Evolutionary conservation across 2,888 invertebrate species (phyloP).

Genomic region (Brachyopa scutellaris): DNA sequence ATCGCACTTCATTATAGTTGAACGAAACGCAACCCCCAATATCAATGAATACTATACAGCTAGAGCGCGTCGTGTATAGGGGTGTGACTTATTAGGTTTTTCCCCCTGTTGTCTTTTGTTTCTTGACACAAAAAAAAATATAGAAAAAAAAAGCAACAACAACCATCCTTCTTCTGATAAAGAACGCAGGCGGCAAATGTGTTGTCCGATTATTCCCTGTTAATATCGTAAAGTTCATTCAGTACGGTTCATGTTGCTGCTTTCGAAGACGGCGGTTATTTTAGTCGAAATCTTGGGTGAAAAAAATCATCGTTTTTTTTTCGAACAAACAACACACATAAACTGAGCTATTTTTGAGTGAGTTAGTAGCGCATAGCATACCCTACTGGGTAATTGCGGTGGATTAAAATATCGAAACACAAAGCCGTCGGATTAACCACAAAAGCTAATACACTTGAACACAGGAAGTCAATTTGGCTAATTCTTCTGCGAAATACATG

Average conservation of each 20-base stretch:
- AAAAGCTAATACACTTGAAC: constrained; percentile 64
- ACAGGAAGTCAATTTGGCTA: constrained; percentile 54
- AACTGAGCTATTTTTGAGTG: constrained; percentile 55
- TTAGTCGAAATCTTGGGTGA: constrained; percentile 63
- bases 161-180: constrained; percentile 49
- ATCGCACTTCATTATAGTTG: constrained; percentile 57
- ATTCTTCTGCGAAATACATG: constrained; percentile 47
- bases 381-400: constrained; percentile 60
- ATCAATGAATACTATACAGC: constrained; percentile 40
- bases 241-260: constrained; percentile 67
- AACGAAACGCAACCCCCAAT: constrained; percentile 63
- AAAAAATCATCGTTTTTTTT: constrained; percentile 48
- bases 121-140: constrained; percentile 20
- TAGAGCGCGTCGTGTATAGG: constrained; percentile 42
- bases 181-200: constrained; percentile 63
- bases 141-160: not conserved
- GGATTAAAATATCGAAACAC: constrained; percentile 64
- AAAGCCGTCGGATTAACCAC: constrained; percentile 63
- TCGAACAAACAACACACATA: constrained; percentile 39
- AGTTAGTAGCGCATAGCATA: constrained; percentile 54
- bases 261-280: constrained; percentile 68
- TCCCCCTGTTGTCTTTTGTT: constrained; percentile 60
- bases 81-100: constrained; percentile 70
- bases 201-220: constrained; percentile 62
- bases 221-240: constrained; percentile 70